Evolutionary conservation across 2,888 invertebrate genomes (phyloP), one percentile per base, ranked within the genome.

Genomic region (Trisateles emortualis): DNA sequence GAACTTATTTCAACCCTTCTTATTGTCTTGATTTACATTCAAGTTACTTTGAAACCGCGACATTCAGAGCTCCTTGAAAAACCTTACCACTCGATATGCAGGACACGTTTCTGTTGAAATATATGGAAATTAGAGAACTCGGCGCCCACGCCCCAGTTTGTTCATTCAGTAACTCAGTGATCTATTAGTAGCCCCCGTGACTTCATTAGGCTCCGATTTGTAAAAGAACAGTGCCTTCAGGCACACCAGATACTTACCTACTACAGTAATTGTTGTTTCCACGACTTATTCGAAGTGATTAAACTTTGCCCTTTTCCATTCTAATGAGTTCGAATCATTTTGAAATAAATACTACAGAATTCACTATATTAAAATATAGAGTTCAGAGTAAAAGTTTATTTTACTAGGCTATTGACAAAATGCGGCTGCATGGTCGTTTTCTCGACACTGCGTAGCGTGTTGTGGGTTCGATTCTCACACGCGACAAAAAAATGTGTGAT

Each of bases 111-210:
- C 48, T 39, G 54, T 69, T 66, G 54, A 79, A 83, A 82, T 83
- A 70, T 83, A 83, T 81, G 84, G 74, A 82, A 87, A 86, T 87
- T 79, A 81, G 81, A 77, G 72, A 68, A 71, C 67, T 72, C 65
- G 62, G 59, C 72, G 43, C 66, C 68, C 54, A 66, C 72, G 71
- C 68, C 68, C 72, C 69, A 72, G 59, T 58, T 68, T 57, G 63
- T 77, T 72, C 66, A 74, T 54, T 60, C 61, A 69, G 78, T 81
- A 86, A 84, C 79, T 83, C 75, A 62, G 68, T 79, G 84, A 86
- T 86, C 86, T 87, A 86, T 85, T 81, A 79, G 63, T 50, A 61
- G 49, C 47, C 52, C 32, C 68, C 68, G 55, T 72, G 67, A 64
- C 68, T 72, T 61, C 57, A 72, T 71, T 71, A 66, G 49, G 24